These are phyloP conservation scores for Sminthurides aquaticus DNA, from an alignment of 2,888 invertebrate species.

Conservation along the genomic window DNA sequence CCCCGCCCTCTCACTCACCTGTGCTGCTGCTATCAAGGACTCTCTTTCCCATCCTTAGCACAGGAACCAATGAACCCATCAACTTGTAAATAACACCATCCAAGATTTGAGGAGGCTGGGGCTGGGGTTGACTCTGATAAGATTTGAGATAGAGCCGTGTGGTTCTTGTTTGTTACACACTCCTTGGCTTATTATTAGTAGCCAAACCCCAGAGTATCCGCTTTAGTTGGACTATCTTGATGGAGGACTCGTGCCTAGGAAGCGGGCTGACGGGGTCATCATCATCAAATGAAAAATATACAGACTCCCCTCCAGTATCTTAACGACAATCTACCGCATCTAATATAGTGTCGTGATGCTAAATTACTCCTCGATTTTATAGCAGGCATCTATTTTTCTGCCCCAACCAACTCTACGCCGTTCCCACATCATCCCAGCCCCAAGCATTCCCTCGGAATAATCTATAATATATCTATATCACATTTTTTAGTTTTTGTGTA, in stretches of 20 bases:
- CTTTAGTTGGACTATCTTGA: neutral
- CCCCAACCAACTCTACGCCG: too few relatives aligned
- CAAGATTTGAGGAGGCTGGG: neutral
- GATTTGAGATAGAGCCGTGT: too few relatives aligned
- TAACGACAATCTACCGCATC: neutral
- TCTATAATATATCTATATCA: too few relatives aligned
- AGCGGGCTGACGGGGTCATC: neutral
- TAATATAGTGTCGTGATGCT: neutral
- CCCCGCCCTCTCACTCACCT: too few relatives aligned
- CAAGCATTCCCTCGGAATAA: too few relatives aligned
- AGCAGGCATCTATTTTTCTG: too few relatives aligned
- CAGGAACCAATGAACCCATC: neutral
- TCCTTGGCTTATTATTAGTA: neutral
- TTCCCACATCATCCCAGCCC: too few relatives aligned
- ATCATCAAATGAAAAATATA: neutral
- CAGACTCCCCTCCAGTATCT: too few relatives aligned
- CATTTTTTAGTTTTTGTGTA: too few relatives aligned
- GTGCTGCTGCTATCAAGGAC: neutral
- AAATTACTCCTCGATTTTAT: neutral
- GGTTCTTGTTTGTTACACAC: too few relatives aligned
- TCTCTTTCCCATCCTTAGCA: too few relatives aligned
- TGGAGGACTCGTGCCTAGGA: neutral
- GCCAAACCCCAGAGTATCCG: neutral
- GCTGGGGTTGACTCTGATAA: too few relatives aligned
- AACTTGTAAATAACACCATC: neutral